Percentiles rank a stretch among this genome's conserved stretches.
Conservation (phyloP, 92 coral and sea anemone species). For the Umimayanthus kanabou region DNA sequence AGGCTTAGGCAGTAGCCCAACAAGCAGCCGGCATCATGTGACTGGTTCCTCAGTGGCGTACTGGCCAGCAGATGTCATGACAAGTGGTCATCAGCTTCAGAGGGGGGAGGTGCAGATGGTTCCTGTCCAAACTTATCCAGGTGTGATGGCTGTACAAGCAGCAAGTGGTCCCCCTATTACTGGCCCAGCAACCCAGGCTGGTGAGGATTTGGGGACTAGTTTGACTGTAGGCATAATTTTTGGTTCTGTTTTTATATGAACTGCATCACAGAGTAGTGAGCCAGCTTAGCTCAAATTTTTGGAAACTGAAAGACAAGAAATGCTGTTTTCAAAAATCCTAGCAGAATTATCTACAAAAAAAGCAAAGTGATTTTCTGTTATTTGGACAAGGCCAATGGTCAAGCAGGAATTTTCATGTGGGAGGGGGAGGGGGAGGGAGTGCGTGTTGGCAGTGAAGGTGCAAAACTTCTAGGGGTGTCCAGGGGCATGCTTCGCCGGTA, state of each 20-base stretch:
- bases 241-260: not conserved
- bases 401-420: no score
- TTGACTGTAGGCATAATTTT: constrained; percentile 17
- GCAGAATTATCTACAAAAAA: no score
- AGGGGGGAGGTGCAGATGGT: constrained; percentile 79
- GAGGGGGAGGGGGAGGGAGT: no score
- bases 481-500: no score
- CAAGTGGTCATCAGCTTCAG: constrained; percentile 62
- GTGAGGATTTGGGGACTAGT: constrained; percentile 24
- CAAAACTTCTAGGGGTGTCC: no score
- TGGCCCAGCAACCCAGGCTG: constrained; percentile 52
- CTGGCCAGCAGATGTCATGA: constrained; percentile 71
- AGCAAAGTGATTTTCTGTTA: no score
- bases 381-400: no score
- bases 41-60: constrained; percentile 70
- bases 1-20: constrained; percentile 65
- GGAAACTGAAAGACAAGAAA: no score
- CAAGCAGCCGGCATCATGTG: constrained; percentile 57
- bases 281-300: no score
- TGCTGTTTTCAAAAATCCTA: no score
- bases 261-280: no score
- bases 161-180: constrained; percentile 1
- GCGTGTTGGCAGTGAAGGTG: no score
- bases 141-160: constrained; percentile 37
- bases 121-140: constrained; percentile 58